Base-by-base conservation (phyloP, 1,140 invertebrate species). In the Papilio dardanus region DNA sequence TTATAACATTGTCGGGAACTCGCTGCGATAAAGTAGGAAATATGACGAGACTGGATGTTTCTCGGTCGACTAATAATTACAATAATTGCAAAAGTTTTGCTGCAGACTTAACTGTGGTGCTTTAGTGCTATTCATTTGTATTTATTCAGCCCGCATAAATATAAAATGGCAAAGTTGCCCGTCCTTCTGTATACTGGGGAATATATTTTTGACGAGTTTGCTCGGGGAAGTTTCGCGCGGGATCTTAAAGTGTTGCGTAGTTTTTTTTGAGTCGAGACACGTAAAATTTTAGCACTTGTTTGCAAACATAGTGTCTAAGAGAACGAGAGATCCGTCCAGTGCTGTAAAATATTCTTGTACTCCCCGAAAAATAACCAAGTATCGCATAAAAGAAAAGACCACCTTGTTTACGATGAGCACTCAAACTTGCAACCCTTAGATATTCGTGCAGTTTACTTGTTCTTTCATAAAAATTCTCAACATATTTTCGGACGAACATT, bases 51-150 rank as follows among this genome's bases (percentile, higher is more conserved):
- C 79, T 86, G 83, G 86, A 87, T 86, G 85, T 81, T 87, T 84
- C 84, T 88, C 85, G 80, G 84, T 88, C 83, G 81, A 78, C 83
- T 89, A 88, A 82, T 91, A 90, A 91, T 93, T 89, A 88, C 85
- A 88, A 91, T 92, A 91, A 93, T 91, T 90, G 84, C 86, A 82
- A 90, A 92, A 93, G 83, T 92, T 93, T 86, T 77, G 68, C 83
- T 83, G 83, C 81, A 83, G 81, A 80, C 82, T 85, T 85, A 86
- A 87, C 83, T 81, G 78, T 83, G 82, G 82, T 85, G 79, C 81
- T 86, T 82, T 77, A 81, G 65, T 74, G 78, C 79, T 79, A 85
- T 88, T 87, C 81, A 81, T 88, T 86, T 85, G 83, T 84, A 84
- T 88, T 88, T 86, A 82, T 86, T 81, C 86, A 85, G 77, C 77